A percentile compares a stretch with the other conserved stretches of the same genome.
phyloP scores from a whole-genome alignment of 2,113 vertebrate genomes.

The Furnarius figulus region DNA sequence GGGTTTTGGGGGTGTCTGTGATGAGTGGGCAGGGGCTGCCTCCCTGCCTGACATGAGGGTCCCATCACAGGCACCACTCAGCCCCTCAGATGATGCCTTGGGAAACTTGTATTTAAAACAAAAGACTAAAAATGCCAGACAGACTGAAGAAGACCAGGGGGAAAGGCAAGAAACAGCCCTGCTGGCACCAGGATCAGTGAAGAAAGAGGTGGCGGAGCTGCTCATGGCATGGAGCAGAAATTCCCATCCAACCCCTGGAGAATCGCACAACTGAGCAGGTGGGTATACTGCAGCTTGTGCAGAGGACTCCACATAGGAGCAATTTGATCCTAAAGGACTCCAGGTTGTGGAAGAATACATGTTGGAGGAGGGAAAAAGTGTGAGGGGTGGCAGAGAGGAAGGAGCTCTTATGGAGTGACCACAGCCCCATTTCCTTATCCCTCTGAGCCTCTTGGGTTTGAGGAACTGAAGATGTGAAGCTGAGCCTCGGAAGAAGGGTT shows the following conservation, averaged over 20 bases:
- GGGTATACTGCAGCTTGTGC: no score
- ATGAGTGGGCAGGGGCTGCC: rapidly evolving
- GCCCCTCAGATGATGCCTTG: rapidly evolving
- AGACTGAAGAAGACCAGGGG: rapidly evolving
- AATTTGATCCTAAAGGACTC: neutral
- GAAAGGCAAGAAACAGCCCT: no score
- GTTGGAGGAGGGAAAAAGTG: rapidly evolving
- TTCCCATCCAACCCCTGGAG: neutral
- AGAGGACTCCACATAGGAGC: rapidly evolving
- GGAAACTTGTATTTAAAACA: neutral
- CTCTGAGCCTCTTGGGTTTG: rapidly evolving
- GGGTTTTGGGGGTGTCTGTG: neutral
- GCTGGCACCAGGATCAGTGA: no score
- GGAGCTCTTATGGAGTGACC: neutral
- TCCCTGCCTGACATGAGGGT: rapidly evolving
- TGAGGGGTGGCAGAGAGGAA: neutral
- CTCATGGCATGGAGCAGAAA: rapidly evolving
- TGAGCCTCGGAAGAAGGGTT: neutral
- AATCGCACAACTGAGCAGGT: rapidly evolving
- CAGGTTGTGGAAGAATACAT: neutral
- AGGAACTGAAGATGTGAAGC: neutral
- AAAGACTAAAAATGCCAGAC: neutral
- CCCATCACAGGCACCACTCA: rapidly evolving
- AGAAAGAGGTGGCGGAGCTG: neutral
- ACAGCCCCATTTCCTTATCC: neutral